These are phyloP conservation scores for Orussus abietinus DNA, from an alignment of 1,140 invertebrate genomes.

Conservation along the genomic window DNA sequence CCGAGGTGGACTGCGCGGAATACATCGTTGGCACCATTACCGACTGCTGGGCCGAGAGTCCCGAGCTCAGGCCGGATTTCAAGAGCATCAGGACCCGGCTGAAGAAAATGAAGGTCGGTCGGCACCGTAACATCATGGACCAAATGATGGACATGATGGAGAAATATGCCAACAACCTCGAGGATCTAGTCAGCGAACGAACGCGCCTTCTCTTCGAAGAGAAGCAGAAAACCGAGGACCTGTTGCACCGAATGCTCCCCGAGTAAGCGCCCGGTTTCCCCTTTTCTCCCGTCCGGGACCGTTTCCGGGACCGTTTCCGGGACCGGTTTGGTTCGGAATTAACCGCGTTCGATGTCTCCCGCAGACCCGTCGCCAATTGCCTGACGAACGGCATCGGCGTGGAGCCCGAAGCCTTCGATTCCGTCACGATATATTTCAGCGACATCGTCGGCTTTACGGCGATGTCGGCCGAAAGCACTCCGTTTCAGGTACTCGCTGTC, in stretches of 20 bases:
- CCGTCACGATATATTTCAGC: conserved; percentile 96
- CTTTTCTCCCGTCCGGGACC: neutral
- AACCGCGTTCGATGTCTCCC: conserved; percentile 20
- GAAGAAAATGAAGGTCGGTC: conserved; percentile 83
- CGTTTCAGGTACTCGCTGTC: conserved; percentile 78
- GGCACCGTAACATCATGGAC: conserved; percentile 88
- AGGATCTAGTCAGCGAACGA: conserved; percentile 86
- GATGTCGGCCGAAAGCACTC: conserved; percentile 92
- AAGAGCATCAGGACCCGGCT: conserved; percentile 70
- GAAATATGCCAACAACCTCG: conserved; percentile 90
- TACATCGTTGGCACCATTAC: conserved; percentile 73
- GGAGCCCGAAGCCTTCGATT: conserved; percentile 91
- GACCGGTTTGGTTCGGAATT: neutral
- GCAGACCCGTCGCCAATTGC: conserved; percentile 75
- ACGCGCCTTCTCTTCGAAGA: conserved; percentile 86
- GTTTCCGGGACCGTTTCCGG: neutral
- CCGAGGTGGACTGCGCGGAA: conserved; percentile 66
- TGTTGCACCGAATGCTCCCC: conserved; percentile 90
- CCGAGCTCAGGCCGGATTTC: conserved; percentile 79
- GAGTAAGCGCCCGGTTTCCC: conserved; percentile 66
- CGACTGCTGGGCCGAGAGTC: conserved; percentile 84
- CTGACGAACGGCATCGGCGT: conserved; percentile 86
- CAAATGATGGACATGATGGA: conserved; percentile 97
- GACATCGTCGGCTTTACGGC: conserved; percentile 98
- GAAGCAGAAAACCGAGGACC: conserved; percentile 89